phyloP scores from a whole-genome alignment of 1,140 invertebrate species.

The Camponotus pennsylvanicus region DNA sequence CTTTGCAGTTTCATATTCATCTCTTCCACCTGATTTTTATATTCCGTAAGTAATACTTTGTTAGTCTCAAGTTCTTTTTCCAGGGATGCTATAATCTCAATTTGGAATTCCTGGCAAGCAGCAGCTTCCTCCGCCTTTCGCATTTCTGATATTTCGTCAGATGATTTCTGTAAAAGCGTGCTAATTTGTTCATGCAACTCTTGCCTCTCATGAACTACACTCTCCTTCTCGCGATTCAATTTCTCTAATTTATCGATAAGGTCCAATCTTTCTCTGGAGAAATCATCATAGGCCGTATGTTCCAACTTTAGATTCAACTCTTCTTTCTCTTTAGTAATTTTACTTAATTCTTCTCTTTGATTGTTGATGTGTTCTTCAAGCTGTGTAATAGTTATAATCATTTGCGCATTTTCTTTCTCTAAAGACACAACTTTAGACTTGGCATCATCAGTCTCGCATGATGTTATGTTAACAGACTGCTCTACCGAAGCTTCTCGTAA shows the following conservation, averaged over 20 bases:
- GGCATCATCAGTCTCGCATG: constrained; percentile 69
- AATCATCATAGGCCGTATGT: constrained; percentile 45
- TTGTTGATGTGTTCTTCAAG: constrained; percentile 64
- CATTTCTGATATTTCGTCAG: constrained; percentile 39
- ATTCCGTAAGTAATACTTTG: constrained; percentile 84
- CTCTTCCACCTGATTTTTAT: constrained; percentile 82
- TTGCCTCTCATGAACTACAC: constrained; percentile 21
- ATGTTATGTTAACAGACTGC: constrained; percentile 43
- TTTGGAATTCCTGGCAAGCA: constrained; percentile 14
- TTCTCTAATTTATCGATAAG: constrained; percentile 62
- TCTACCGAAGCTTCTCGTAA: constrained; percentile 50
- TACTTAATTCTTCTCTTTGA: constrained; percentile 61
- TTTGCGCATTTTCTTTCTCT: constrained; percentile 68
- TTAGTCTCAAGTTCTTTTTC: constrained; percentile 85
- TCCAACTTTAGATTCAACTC: constrained; percentile 74
- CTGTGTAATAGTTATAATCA: constrained; percentile 65
- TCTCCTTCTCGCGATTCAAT: constrained; percentile 79
- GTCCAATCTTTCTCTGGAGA: constrained; percentile 46
- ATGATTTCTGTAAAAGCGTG: constrained; percentile 42
- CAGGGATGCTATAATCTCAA: constrained; percentile 76
- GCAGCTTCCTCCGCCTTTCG: constrained; percentile 23
- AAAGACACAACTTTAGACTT: constrained; percentile 74
- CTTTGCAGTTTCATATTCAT: constrained; percentile 76
- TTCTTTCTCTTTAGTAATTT: constrained; percentile 81
- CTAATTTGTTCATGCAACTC: constrained; percentile 58